A percentile compares a stretch with the other conserved stretches of the same genome.
phyloP scores from a whole-genome alignment of 2,888 invertebrate species.

The Creontiades dilutus region DNA sequence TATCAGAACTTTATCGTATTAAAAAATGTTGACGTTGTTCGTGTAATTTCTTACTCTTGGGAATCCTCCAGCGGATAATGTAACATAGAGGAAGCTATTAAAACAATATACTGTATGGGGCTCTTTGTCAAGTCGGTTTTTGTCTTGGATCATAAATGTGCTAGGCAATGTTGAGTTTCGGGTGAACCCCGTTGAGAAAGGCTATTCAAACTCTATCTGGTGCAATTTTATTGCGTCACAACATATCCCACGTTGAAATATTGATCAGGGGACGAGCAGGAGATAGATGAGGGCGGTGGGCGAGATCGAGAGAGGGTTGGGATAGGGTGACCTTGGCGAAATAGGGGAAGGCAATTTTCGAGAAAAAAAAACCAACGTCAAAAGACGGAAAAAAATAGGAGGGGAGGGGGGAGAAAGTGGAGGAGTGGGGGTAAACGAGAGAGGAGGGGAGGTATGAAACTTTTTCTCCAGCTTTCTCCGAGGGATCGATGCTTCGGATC shows the following conservation, averaged over 20 bases:
- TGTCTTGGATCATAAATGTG: too few species aligned
- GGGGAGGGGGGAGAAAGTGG: not conserved
- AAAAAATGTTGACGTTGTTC: too few species aligned
- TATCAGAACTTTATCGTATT: too few species aligned
- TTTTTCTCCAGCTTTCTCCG: not conserved
- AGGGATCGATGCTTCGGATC: not conserved
- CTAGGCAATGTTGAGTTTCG: too few species aligned
- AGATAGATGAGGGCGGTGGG: too few species aligned
- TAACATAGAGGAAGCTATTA: too few species aligned
- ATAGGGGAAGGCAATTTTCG: not conserved
- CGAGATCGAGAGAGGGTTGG: not conserved
- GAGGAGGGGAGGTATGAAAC: not conserved
- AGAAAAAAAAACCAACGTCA: not conserved
- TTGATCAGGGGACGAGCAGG: constrained; percentile 6
- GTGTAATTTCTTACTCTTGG: too few species aligned
- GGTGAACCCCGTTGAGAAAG: too few species aligned
- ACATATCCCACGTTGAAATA: constrained; percentile 23
- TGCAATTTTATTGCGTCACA: constrained; percentile 6
- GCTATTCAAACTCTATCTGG: too few species aligned
- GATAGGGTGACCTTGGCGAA: constrained; percentile 11
- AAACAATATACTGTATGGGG: too few species aligned
- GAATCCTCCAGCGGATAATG: too few species aligned
- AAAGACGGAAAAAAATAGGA: not conserved
- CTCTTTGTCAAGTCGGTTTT: too few species aligned
- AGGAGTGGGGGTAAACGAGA: not conserved